Conservation (phyloP, 1,140 invertebrate species). For the Drosophila sp. region DNA sequence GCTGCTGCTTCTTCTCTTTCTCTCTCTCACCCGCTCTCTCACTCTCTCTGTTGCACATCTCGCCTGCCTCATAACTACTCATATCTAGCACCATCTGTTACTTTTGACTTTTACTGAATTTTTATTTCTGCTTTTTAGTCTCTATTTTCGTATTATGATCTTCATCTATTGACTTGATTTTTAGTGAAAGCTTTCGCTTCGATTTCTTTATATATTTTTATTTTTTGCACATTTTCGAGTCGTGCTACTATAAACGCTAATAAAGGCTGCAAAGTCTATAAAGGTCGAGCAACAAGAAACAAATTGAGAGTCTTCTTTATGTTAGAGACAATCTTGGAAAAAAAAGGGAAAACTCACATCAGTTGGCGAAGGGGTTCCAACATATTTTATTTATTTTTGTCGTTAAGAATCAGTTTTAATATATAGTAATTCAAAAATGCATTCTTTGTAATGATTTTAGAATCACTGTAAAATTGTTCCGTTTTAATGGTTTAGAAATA, state of each 20-base stretch:
- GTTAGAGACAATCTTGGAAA: background rate
- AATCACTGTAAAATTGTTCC: too few relatives aligned
- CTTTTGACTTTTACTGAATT: conserved; percentile 6
- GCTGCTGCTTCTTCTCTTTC: background rate
- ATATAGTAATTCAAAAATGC: too few relatives aligned
- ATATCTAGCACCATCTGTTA: conserved; percentile 12
- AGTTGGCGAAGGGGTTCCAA: background rate
- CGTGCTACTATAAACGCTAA: background rate
- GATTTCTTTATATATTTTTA: conserved; percentile 20
- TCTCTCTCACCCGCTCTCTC: background rate
- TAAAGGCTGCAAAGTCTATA: background rate
- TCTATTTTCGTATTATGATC: background rate
- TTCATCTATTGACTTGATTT: conserved; percentile 23
- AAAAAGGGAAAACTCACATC: background rate
- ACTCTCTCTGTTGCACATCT: background rate
- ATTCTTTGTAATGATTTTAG: too few relatives aligned
- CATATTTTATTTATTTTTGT: too few relatives aligned
- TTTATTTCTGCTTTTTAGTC: too few relatives aligned
- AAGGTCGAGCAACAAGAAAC: background rate
- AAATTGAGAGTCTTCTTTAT: background rate
- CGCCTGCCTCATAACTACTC: conserved; percentile 1
- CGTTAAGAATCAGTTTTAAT: too few relatives aligned
- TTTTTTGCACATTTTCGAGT: conserved; percentile 13
- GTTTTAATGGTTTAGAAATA: too few relatives aligned
- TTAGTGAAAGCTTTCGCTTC: conserved; percentile 29